Conservation (phyloP, 2,888 invertebrate genomes). For the Diarsia mendica region DNA sequence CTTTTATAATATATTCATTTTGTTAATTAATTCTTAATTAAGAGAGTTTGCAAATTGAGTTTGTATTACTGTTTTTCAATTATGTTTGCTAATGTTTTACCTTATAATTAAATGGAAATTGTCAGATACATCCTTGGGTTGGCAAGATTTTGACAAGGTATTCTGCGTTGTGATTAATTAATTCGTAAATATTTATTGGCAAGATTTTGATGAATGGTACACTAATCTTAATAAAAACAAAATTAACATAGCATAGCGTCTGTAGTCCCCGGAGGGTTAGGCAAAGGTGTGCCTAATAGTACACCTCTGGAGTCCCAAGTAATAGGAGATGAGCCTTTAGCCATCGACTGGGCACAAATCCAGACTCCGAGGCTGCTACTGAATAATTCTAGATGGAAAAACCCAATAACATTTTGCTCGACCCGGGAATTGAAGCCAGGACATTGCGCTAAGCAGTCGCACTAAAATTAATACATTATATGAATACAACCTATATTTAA, state of each 20-base stretch:
- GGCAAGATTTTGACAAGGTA: neutral
- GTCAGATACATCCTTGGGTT: neutral
- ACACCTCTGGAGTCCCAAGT: no score
- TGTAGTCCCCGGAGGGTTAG: no score
- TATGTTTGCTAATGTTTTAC: conserved; percentile 12
- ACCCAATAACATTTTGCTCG: no score
- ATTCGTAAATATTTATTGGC: no score
- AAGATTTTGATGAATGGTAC: neutral
- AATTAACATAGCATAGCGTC: no score
- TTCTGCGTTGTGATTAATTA: neutral
- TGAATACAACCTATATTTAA: neutral
- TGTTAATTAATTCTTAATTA: conserved; percentile 50
- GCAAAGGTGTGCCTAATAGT: no score
- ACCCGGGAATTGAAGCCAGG: no score
- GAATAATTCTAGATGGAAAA: no score
- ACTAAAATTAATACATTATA: neutral
- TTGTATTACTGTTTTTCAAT: conserved; percentile 26
- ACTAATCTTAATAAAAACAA: neutral
- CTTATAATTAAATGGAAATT: neutral
- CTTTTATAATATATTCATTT: conserved; percentile 54
- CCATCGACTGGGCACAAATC: no score
- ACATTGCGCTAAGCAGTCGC: no score
- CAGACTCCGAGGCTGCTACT: no score
- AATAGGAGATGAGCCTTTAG: no score
- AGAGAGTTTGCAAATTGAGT: conserved; percentile 38